Conservation (phyloP, 2,888 invertebrate species). For the Hemistola chrysoprasaria region DNA sequence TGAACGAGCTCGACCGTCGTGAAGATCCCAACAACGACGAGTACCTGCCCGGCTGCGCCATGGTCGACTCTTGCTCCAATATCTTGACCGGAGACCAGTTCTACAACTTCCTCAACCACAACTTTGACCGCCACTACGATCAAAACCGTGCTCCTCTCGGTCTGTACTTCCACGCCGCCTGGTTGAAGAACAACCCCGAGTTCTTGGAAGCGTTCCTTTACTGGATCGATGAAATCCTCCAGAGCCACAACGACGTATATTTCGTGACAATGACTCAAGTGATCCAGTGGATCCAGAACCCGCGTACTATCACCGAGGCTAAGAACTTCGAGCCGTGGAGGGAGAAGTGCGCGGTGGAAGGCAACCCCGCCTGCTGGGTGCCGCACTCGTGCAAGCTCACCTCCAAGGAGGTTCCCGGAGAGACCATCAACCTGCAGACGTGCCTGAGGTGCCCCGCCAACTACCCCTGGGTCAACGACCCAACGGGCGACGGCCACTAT, state of each 20-base stretch:
- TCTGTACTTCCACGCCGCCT: constrained; percentile 96
- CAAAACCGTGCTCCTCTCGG: constrained; percentile 94
- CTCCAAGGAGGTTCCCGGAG: constrained; percentile 96
- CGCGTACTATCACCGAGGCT: constrained; percentile 90
- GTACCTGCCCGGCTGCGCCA: constrained; percentile 94
- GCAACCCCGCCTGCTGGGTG: constrained; percentile 91
- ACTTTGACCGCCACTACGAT: constrained; percentile 95
- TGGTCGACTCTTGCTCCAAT: constrained; percentile 97
- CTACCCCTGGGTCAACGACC: constrained; percentile 97
- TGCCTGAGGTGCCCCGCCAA: constrained; percentile 96
- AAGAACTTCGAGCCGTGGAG: constrained; percentile 97
- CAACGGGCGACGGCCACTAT: constrained; percentile 93
- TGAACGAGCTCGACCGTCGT: constrained; percentile 95
- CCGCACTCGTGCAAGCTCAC: constrained; percentile 95
- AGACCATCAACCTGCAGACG: constrained; percentile 96
- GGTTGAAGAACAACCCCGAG: constrained; percentile 96
- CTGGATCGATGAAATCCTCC: constrained; percentile 94
- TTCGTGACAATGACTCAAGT: constrained; percentile 98
- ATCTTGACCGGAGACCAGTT: constrained; percentile 96
- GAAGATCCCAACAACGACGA: constrained; percentile 96
- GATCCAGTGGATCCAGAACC: constrained; percentile 97
- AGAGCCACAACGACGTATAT: constrained; percentile 94
- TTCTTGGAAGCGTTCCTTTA: constrained; percentile 95
- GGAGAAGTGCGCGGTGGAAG: constrained; percentile 95
- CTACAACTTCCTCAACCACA: constrained; percentile 96